Conservation (phyloP, 2,888 invertebrate species). For the Parnassius mnemosyne region DNA sequence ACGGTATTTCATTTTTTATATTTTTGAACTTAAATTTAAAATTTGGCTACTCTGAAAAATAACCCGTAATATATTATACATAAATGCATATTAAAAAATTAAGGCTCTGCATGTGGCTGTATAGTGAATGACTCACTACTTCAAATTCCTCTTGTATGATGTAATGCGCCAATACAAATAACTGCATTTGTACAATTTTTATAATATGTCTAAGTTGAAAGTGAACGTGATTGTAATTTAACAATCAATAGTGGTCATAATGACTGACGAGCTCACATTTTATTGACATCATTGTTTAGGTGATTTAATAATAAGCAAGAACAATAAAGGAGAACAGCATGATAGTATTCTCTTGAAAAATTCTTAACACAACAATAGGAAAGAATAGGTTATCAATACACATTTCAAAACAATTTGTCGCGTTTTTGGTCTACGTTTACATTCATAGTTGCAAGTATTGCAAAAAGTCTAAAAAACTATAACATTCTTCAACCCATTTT, state of each 20-base stretch:
- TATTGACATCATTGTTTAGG: conserved; percentile 15
- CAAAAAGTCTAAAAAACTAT: conserved; percentile 4
- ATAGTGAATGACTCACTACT: conserved; percentile 8
- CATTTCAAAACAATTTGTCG: conserved; percentile 28
- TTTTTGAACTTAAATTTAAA: no score
- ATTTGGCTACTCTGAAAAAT: no score
- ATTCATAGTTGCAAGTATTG: neutral
- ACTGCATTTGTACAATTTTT: neutral
- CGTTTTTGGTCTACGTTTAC: conserved; percentile 13
- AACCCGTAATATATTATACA: no score
- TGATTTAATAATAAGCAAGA: conserved; percentile 6
- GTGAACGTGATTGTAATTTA: neutral
- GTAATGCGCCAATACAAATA: conserved; percentile 13
- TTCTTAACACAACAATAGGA: conserved; percentile 6
- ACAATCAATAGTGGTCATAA: neutral
- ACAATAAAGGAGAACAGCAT: conserved; percentile 3
- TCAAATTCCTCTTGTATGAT: conserved; percentile 32
- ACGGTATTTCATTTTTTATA: no score
- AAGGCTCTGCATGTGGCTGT: conserved; percentile 8
- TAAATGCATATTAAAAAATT: no score
- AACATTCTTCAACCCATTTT: conserved; percentile 4
- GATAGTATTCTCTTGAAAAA: neutral
- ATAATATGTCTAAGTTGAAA: conserved; percentile 10
- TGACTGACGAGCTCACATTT: neutral
- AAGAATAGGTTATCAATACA: conserved; percentile 18